These are phyloP conservation scores for Noctua pronuba DNA, from an alignment of 2,888 invertebrate genomes.

Conservation along the genomic window DNA sequence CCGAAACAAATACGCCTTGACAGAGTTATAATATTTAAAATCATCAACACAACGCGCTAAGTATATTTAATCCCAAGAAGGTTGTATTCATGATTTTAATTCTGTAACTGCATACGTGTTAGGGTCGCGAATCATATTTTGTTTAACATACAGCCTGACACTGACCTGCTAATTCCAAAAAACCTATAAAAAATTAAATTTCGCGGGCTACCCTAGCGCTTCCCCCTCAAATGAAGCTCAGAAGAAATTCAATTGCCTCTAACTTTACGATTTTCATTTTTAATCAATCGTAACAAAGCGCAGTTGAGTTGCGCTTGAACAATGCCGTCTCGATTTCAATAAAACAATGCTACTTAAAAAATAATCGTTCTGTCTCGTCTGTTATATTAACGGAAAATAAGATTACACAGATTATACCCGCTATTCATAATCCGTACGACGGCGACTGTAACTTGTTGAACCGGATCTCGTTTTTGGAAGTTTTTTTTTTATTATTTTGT, in stretches of 20 bases:
- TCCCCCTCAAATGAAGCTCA: background rate
- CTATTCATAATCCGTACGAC: slow-evolving; percentile 70
- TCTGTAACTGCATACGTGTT: too few relatives aligned
- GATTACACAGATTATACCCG: slow-evolving; percentile 51
- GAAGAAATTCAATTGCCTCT: background rate
- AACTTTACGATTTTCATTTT: background rate
- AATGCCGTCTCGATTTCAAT: slow-evolving; percentile 10
- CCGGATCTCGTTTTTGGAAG: slow-evolving; percentile 82
- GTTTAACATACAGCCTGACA: too few relatives aligned
- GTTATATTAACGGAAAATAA: slow-evolving; percentile 39
- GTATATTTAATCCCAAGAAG: too few relatives aligned
- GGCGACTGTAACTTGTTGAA: slow-evolving; percentile 68
- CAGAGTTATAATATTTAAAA: too few relatives aligned
- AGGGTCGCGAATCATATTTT: too few relatives aligned
- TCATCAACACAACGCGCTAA: too few relatives aligned
- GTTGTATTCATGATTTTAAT: too few relatives aligned
- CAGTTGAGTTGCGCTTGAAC: background rate
- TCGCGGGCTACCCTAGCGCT: too few relatives aligned
- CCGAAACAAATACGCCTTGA: too few relatives aligned
- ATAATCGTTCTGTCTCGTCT: slow-evolving; percentile 18
- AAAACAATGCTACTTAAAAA: background rate
- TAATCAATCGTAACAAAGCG: background rate
- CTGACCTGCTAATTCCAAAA: too few relatives aligned
- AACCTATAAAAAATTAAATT: too few relatives aligned
- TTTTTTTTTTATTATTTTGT: slow-evolving; percentile 70